A percentile compares a stretch with the other conserved stretches of the same genome.
Conservation (phyloP, 2,888 invertebrate genomes). For the Nasonia oneida region DNA sequence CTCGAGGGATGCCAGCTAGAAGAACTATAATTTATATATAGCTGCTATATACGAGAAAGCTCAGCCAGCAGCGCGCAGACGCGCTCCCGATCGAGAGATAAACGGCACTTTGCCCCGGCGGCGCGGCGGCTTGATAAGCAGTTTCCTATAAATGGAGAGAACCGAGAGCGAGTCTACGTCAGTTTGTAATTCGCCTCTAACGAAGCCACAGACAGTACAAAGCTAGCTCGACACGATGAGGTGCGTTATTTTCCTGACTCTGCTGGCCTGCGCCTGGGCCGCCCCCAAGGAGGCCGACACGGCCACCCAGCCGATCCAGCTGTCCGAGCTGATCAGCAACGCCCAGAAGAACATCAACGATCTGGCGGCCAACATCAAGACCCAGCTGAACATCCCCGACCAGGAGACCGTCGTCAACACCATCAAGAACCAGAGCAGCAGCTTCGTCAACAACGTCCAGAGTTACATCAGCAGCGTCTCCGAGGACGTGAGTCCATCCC, state of each 20-base stretch:
- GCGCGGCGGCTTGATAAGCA: conserved; percentile 41
- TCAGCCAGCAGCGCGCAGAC: background rate
- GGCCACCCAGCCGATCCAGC: conserved; percentile 62
- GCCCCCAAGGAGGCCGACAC: conserved; percentile 59
- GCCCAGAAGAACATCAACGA: conserved; percentile 71
- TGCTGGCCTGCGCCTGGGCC: conserved; percentile 63
- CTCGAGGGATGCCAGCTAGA: background rate
- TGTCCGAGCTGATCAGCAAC: conserved; percentile 67
- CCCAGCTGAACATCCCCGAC: conserved; percentile 70
- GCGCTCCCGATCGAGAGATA: conserved; percentile 11
- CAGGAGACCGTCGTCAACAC: conserved; percentile 69
- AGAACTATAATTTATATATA: no score
- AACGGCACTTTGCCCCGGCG: conserved; percentile 51
- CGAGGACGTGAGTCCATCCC: conserved; percentile 68
- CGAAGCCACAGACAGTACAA: background rate
- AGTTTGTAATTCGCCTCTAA: conserved; percentile 61
- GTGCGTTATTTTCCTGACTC: conserved; percentile 65
- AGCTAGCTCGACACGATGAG: conserved; percentile 57
- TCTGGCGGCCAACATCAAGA: conserved; percentile 70
- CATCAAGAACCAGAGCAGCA: conserved; percentile 70
- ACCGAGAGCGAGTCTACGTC: conserved; percentile 20
- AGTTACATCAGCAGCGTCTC: conserved; percentile 68
- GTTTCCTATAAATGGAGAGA: conserved; percentile 53
- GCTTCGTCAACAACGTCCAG: conserved; percentile 70
- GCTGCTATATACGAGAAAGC: no score